These are phyloP conservation scores for Montipora cactus DNA, from an alignment of 64 coral and sea anemone genomes.

Conservation along the genomic window DNA sequence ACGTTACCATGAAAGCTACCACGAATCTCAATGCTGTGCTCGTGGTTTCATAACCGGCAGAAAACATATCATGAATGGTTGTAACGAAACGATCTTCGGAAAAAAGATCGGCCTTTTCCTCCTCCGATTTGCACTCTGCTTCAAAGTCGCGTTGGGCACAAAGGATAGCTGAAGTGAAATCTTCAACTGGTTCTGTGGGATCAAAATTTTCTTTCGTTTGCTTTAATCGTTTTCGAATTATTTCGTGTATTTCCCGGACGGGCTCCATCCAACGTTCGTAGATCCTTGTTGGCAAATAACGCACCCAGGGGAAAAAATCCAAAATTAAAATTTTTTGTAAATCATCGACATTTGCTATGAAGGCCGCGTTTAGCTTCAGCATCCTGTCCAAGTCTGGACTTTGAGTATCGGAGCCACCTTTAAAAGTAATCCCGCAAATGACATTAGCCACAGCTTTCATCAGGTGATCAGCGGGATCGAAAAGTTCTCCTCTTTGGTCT, in stretches of 20 bases:
- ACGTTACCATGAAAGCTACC: background rate
- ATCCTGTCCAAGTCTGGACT: slow-evolving; percentile 36
- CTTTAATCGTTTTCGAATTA: background rate
- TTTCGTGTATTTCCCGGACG: slow-evolving; percentile 11
- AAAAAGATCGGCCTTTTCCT: background rate
- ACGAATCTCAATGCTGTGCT: slow-evolving; percentile 42
- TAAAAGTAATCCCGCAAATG: slow-evolving; percentile 45
- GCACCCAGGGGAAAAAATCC: slow-evolving; percentile 32
- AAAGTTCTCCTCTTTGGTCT: slow-evolving; percentile 21
- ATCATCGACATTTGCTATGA: background rate
- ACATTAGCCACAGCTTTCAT: slow-evolving; percentile 44
- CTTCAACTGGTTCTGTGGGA: slow-evolving; percentile 11
- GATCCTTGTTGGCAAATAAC: slow-evolving; percentile 24
- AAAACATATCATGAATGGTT: slow-evolving; percentile 48
- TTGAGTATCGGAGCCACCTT: background rate
- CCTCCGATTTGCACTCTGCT: background rate
- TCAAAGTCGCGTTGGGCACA: slow-evolving; percentile 13
- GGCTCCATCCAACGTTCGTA: background rate
- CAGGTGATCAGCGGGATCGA: slow-evolving; percentile 42
- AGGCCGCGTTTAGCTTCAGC: background rate
- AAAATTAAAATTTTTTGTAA: background rate
- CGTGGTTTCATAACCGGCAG: slow-evolving; percentile 39
- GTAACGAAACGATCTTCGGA: slow-evolving; percentile 30
- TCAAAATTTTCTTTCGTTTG: slow-evolving; percentile 23
- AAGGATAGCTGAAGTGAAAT: slow-evolving; percentile 42